Percentiles rank a stretch among this genome's conserved stretches.
Evolutionary conservation across 2,888 invertebrate species (phyloP).

Genomic region (Halictus quadricinctus): DNA sequence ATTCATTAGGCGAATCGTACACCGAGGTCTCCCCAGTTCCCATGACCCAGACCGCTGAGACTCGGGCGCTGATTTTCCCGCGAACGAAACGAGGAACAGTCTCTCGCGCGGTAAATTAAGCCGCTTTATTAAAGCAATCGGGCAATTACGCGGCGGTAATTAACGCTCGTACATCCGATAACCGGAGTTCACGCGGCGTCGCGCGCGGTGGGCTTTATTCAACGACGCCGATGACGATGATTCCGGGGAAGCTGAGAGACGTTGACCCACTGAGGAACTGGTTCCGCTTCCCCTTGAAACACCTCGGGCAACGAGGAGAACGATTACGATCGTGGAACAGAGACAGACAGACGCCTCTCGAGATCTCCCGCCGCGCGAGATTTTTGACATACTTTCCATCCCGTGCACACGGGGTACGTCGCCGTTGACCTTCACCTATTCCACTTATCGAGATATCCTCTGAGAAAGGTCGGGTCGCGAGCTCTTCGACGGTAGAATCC

Average conservation of each 20-base stretch:
- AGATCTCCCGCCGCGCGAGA: constrained; percentile 72
- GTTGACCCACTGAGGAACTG: constrained; percentile 82
- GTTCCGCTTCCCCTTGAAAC: constrained; percentile 80
- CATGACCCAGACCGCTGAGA: background rate
- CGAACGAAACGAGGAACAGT: background rate
- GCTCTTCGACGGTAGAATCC: background rate
- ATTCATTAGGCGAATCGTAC: background rate
- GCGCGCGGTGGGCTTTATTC: constrained; percentile 42
- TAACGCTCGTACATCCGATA: constrained; percentile 33
- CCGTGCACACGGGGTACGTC: constrained; percentile 69
- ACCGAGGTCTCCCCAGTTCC: background rate
- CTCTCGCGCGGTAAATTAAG: background rate
- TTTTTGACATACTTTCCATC: constrained; percentile 82
- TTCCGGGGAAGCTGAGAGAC: constrained; percentile 71
- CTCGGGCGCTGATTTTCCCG: background rate
- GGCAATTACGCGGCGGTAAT: constrained; percentile 37
- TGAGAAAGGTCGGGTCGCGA: constrained; percentile 48
- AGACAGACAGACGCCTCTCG: constrained; percentile 57
- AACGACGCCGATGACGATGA: constrained; percentile 51
- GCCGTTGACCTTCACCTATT: constrained; percentile 78
- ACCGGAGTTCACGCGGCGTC: constrained; percentile 46
- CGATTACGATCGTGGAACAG: constrained; percentile 32
- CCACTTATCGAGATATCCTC: constrained; percentile 60
- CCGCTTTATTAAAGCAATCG: background rate
- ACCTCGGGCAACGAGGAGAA: constrained; percentile 51